Evolutionary conservation across 2,888 invertebrate genomes (phyloP).

Genomic region (Parnassius orleans): DNA sequence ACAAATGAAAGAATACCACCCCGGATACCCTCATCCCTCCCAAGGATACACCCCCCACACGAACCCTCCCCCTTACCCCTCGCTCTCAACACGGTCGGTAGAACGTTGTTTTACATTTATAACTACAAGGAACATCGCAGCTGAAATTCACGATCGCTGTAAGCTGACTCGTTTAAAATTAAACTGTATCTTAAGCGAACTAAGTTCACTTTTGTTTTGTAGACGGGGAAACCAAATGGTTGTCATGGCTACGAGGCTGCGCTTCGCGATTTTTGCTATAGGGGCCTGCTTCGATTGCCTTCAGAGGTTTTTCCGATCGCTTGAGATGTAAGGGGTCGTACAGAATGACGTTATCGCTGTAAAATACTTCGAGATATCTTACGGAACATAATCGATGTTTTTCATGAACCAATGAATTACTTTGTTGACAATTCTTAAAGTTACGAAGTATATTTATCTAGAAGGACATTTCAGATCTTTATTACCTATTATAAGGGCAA

Average conservation of each 20-base stretch:
- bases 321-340: constrained; percentile 36
- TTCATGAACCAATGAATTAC: too few relatives aligned
- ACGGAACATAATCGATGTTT: neutral
- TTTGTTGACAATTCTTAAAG: too few relatives aligned
- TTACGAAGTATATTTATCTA: too few relatives aligned
- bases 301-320: constrained; percentile 61
- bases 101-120: constrained; percentile 79
- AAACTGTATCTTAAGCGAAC: constrained; percentile 35
- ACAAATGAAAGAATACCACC: constrained; percentile 72
- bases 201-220: constrained; percentile 39
- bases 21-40: constrained; percentile 36
- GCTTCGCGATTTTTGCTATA: constrained; percentile 65
- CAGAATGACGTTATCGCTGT: constrained; percentile 4
- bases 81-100: constrained; percentile 50
- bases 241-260: constrained; percentile 56
- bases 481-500: too few relatives aligned
- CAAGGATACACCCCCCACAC: constrained; percentile 30
- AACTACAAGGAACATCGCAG: constrained; percentile 68
- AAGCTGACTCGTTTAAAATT: constrained; percentile 29
- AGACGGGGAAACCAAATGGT: constrained; percentile 38
- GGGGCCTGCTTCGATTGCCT: constrained; percentile 55
- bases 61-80: constrained; percentile 39
- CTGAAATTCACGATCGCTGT: constrained; percentile 33
- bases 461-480: too few relatives aligned
- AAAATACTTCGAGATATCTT: constrained; percentile 2